Conservation (phyloP, 2,113 vertebrate genomes). For the Leucopsar rothschildi region DNA sequence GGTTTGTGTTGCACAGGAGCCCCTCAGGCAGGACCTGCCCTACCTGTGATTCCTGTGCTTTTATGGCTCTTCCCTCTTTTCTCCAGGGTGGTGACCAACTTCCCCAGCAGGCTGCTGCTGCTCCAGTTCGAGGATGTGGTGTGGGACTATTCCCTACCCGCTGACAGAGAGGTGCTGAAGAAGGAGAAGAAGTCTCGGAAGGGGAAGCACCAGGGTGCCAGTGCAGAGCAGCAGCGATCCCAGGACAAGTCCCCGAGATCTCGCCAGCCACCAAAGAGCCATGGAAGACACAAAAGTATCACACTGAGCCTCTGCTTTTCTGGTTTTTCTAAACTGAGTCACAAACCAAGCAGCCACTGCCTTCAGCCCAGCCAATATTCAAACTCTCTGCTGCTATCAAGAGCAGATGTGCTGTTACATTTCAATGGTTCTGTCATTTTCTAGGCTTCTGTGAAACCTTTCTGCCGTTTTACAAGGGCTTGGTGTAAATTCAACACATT, state of each 20-base stretch:
- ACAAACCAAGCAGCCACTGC: neutral
- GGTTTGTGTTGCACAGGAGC: neutral
- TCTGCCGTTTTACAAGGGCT: neutral
- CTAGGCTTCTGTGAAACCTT: neutral
- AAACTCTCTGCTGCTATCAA: neutral
- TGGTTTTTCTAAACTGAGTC: neutral
- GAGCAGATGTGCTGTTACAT: neutral
- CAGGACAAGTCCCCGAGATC: neutral
- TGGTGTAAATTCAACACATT: neutral
- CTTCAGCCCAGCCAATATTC: neutral
- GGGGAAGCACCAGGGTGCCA: neutral
- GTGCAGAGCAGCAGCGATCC: neutral
- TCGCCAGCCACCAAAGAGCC: neutral
- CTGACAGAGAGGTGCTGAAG: neutral
- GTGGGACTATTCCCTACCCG: constrained; percentile 75
- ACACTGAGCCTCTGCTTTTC: neutral
- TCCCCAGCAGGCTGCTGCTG: constrained; percentile 62
- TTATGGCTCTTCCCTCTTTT: neutral
- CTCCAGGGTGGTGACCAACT: constrained; percentile 83
- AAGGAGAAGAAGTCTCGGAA: neutral
- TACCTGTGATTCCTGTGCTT: neutral
- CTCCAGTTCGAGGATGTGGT: constrained; percentile 78
- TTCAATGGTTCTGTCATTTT: neutral
- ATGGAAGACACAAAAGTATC: neutral
- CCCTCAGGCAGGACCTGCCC: neutral